Base-by-base conservation (phyloP, 2,113 vertebrate species). In the Rhipidura dahli region DNA sequence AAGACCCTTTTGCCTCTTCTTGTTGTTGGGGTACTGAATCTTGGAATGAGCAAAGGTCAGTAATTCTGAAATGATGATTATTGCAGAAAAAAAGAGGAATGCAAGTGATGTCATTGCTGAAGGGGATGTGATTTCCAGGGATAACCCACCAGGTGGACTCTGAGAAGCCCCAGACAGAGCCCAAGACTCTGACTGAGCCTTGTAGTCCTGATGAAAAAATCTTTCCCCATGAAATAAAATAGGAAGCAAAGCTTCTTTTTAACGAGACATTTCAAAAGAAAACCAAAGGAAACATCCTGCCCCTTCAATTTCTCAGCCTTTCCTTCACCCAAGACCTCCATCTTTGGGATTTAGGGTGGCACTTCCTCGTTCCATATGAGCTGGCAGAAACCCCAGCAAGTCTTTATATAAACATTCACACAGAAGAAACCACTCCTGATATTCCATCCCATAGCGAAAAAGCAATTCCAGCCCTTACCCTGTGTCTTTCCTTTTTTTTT, bases 1-100 rank as follows among this genome's bases (percentile, higher is more conserved):
- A 64, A 69, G 19, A 44, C 3, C 1, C 8, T 56, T 80, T 77
- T 72, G 5, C 53, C 1, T 44, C 33, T 9, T 76, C 0, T 0
- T 11, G 22, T 11, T 26, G 7, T 10, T 19, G 40, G 11, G 9
- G 4, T 65, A 13, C 3, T 27, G 49, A 83, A 40, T 42, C 22
- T 63, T 40, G 16, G 33, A 53, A 71, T 77, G 13, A 26, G 4
- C 9, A 50, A 50, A 75, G 10, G 6, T 19, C 40, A 28, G 13
- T n/a, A 11, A 10, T 70, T 65, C 5, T 8, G 23, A 65, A 66
- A 19, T 72, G 1, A 26, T 65, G 3, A 13, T 18, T 78, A 21
- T 51, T 70, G 7, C 15, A 13, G 40, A 40, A 15, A 15, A 15
- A 71, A 44, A 76, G 12, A 18, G 56, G 7, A 9, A 37, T 30